A percentile compares a stretch with the other conserved stretches of the same genome.
Conservation (phyloP, 2,113 vertebrate species). For the Rhegmatorhina hoffmannsi region DNA sequence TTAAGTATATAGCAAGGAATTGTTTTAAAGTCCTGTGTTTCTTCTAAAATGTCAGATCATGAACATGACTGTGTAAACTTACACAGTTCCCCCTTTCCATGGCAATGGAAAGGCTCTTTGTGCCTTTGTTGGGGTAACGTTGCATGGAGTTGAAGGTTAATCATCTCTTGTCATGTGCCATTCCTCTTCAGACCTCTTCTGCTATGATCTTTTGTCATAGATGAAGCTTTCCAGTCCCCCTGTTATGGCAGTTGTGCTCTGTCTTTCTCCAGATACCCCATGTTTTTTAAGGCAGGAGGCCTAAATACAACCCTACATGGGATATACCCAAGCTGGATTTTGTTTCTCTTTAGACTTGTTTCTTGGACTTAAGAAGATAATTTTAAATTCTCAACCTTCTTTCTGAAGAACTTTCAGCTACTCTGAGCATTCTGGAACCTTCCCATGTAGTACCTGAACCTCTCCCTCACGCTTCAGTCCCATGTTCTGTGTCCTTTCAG, state of each 20-base stretch:
- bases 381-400: background rate
- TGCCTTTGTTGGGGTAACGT: background rate
- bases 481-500: fast-evolving
- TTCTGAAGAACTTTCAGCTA: background rate
- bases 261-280: fast-evolving
- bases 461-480: background rate
- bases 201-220: fast-evolving
- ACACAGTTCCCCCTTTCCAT: background rate
- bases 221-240: background rate
- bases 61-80: background rate
- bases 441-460: background rate
- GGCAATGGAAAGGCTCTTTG: background rate
- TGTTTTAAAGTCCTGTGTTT: background rate
- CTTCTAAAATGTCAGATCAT: background rate
- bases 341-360: background rate
- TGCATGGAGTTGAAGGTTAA: background rate
- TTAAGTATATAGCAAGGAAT: background rate
- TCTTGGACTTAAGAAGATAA: background rate
- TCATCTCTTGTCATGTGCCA: fast-evolving
- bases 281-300: background rate
- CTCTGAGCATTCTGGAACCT: background rate
- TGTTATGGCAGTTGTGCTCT: fast-evolving
- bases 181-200: background rate
- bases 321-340: background rate
- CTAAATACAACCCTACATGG: background rate